Percentiles rank a stretch among this genome's conserved stretches.
phyloP scores from a whole-genome alignment of 1,140 invertebrate genomes.

The Cotesia typhae region DNA sequence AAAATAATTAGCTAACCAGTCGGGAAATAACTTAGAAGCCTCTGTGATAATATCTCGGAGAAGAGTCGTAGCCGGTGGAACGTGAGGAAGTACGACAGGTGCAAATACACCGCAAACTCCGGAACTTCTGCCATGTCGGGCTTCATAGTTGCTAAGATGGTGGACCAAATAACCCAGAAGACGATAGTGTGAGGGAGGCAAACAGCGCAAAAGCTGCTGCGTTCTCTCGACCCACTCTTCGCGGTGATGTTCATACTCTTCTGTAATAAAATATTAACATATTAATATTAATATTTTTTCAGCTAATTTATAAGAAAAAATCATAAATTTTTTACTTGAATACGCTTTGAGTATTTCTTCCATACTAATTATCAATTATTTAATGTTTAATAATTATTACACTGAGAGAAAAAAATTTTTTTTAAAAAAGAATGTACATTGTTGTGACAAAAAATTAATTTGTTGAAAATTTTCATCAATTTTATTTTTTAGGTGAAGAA shows the following conservation, averaged over 20 bases:
- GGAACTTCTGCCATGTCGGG: constrained; percentile 55
- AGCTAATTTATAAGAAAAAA: too few species aligned
- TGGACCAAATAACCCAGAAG: constrained; percentile 61
- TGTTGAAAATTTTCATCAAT: too few species aligned
- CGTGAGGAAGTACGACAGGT: constrained; percentile 61
- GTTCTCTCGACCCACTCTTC: constrained; percentile 58
- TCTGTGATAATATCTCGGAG: constrained; percentile 58
- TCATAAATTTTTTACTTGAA: too few species aligned
- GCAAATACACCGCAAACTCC: constrained; percentile 61
- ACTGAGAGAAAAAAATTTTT: too few species aligned
- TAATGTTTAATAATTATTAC: too few species aligned
- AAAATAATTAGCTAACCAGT: constrained; percentile 38
- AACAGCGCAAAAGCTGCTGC: constrained; percentile 53
- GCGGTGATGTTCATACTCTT: constrained; percentile 51
- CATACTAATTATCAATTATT: too few species aligned
- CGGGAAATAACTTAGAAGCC: constrained; percentile 53
- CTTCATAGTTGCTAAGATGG: constrained; percentile 63
- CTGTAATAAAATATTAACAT: constrained; percentile 41
- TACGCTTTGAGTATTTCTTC: too few species aligned
- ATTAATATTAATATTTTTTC: not conserved
- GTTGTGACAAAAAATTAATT: too few species aligned
- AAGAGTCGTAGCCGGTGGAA: constrained; percentile 59
- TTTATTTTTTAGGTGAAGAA: too few species aligned
- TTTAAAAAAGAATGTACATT: too few species aligned
- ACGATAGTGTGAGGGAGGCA: constrained; percentile 58